Base-by-base conservation (phyloP, 2,888 invertebrate genomes). In the Caenorhabditis zanzibari region DNA sequence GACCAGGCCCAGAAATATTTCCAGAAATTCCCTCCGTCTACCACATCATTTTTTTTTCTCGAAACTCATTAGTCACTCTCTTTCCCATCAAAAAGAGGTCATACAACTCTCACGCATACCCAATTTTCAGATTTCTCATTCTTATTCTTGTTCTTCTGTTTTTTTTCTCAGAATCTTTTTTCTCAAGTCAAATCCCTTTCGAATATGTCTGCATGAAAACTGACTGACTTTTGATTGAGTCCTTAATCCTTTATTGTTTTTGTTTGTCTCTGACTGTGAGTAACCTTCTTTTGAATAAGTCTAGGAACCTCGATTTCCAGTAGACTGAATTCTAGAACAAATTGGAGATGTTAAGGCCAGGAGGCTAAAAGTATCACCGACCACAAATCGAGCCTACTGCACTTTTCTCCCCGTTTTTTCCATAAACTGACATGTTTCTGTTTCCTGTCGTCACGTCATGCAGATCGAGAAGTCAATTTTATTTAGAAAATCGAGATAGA, bases 401-500 rank as follows among this genome's bases (percentile, higher is more conserved):
- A 12, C 38, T 12, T 38, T 12, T 6, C 6, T 38, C 12, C 10
- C 7, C 12, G 10, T 12, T 52, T 52, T 64, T 28, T 38, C 6
- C 19, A 63, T 26, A 63, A 44, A 24, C 47, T 7, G 6, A 35
- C 32, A 66, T 66, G 66, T 66, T 66, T 66, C 35, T 49, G 52
- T 66, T 66, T 66, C 66, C 66, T 52, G 66, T 52, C 47, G n/a
- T 47, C 49, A 66, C 66, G 66, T 66, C 66, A 66, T 52, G 54
- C 47, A 28, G 41, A 47, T 47, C 47, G 24, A 47, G 28, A 49
- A 54, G 28, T 47, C 44, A 47, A n/a, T 22, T 22, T 32, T 63
- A 44, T 68, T 52, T n/a, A n/a, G 52, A 32, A 47, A 49, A 10
- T 38, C 22, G 32, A 44, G n/a, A 16, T 16, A 44, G n/a, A n/a